Percentiles rank a stretch among this genome's conserved stretches.
Evolutionary conservation across 2,888 invertebrate genomes (phyloP).

Genomic region (Drosophila imparisetae): DNA sequence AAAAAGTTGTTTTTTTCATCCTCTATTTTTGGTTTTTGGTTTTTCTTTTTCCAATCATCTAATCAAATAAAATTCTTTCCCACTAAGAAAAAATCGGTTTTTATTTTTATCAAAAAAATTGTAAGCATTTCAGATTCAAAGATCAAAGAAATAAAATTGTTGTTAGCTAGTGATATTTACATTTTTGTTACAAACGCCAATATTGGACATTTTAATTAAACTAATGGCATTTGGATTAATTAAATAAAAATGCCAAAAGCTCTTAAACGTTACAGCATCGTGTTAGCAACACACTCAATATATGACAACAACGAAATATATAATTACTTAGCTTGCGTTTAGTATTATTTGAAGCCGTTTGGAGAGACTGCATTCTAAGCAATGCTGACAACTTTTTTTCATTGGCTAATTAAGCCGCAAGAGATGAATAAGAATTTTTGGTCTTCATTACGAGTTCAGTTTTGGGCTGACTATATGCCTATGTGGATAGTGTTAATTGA

Average conservation of each 20-base stretch:
- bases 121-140: not conserved
- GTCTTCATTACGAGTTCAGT: constrained; percentile 57
- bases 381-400: constrained; percentile 46
- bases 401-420: constrained; percentile 69
- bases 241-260: constrained; percentile 56
- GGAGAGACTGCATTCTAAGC: constrained; percentile 68
- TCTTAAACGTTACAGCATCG: constrained; percentile 16
- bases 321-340: constrained; percentile 33
- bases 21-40: not conserved
- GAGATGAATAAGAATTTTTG: constrained; percentile 63
- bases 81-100: not conserved
- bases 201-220: constrained; percentile 65
- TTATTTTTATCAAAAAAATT: not conserved
- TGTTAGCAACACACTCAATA: constrained; percentile 50
- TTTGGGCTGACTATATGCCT: constrained; percentile 27
- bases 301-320: constrained; percentile 7
- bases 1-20: not conserved
- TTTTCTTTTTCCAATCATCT: not conserved
- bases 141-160: not conserved
- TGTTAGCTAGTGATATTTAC: constrained; percentile 20
- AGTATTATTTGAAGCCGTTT: constrained; percentile 32
- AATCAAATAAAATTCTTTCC: not conserved
- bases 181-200: constrained; percentile 52
- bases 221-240: constrained; percentile 71
- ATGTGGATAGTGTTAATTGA: constrained; percentile 56